Evolutionary conservation across 2,113 vertebrate genomes (phyloP), one percentile per base, ranked within the genome.

Genomic region (Cnemophilus loriae): DNA sequence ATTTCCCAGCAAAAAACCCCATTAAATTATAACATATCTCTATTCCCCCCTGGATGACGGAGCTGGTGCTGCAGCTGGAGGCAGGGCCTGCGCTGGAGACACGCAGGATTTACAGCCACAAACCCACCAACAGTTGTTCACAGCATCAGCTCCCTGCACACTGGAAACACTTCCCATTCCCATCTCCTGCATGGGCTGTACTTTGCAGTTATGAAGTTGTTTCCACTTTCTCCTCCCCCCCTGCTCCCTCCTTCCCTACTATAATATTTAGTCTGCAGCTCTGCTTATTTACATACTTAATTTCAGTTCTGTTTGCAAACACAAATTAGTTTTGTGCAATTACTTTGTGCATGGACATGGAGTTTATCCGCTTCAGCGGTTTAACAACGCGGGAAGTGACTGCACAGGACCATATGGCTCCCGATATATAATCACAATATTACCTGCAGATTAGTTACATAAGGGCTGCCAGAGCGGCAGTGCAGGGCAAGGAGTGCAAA

Each of bases 271-370:
- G 97, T 96, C 97, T 96, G 96, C 87, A 95, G 97, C 97, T 96
- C 91, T 96, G 96, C 96, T 97, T 98, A 97, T 98, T 98, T 98
- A 97, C 98, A 97, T 96, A 97, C 96, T 97, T 98, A 98, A 98
- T 97, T 97, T 96, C 90, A 49, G 95, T 87, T 98, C 95, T 98
- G 95, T 98, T 98, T 97, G 97, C 98, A 98, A 98, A 98, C 98
- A 98, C 97, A 98, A 98, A 98, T 98, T 98, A 98, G 95, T 97
- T 97, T 97, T 96, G 96, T 96, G 97, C 97, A 97, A 98, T 98
- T 98, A 98, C 97, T 98, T 97, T 96, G 96, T 94, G 97, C 97
- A 78, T 1, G 97, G 98, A 98, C 98, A 98, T 6, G 91, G 96
- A 97, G 97, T 97, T 96, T 96, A 96, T 95, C 84, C 39, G 93